Evolutionary conservation across 35 echinoderm and acorn worm genomes (phyloP).

Genomic region (Diadema setosum): DNA sequence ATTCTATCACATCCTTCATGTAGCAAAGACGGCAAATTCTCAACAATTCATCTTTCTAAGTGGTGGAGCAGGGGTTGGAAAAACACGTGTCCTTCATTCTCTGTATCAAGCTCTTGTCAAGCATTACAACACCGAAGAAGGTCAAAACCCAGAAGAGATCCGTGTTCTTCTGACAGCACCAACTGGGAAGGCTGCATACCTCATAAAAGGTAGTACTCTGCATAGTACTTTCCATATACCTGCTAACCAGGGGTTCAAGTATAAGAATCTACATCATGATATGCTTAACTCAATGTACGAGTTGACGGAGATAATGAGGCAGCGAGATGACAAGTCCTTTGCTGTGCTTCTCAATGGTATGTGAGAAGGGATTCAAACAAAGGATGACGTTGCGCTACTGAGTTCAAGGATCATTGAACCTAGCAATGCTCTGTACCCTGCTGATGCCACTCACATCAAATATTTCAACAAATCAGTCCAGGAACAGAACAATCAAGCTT

Average conservation of each 20-base stretch:
- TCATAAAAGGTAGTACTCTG: neutral
- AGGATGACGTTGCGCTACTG: neutral
- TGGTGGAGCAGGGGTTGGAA: slow-evolving; percentile 20
- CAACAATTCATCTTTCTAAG: neutral
- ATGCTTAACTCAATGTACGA: slow-evolving; percentile 15
- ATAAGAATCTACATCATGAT: neutral
- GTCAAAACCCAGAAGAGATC: neutral
- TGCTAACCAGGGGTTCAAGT: neutral
- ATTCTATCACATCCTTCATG: neutral
- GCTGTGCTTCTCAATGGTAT: neutral
- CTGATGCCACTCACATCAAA: neutral
- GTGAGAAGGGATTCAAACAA: neutral
- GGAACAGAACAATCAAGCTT: neutral
- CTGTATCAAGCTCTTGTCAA: slow-evolving; percentile 6
- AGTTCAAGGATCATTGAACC: neutral
- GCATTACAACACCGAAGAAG: neutral
- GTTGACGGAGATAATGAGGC: slow-evolving; percentile 25
- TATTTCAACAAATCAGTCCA: neutral
- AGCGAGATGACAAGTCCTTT: slow-evolving; percentile 38
- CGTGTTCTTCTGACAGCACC: slow-evolving; percentile 1
- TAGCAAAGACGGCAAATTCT: neutral
- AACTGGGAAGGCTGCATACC: neutral
- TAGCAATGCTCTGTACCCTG: neutral
- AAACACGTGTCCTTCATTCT: neutral
- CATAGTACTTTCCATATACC: slow-evolving; percentile 6